Percentiles rank a stretch among this genome's conserved stretches.
Evolutionary conservation across 2,113 vertebrate species (phyloP).

Genomic region (Chaenocephalus aceratus): DNA sequence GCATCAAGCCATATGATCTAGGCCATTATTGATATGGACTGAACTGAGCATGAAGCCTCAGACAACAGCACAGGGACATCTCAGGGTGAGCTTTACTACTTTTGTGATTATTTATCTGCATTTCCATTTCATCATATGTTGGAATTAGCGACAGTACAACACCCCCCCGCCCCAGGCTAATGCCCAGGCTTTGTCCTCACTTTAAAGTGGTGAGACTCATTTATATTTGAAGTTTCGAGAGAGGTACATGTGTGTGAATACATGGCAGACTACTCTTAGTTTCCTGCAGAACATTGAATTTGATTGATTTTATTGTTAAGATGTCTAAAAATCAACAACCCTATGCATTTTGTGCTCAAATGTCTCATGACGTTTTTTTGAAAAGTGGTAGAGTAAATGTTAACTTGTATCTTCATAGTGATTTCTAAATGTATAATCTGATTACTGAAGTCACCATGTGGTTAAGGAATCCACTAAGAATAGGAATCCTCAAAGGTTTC

Average conservation of each 20-base stretch:
- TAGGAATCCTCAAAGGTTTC: slow-evolving; percentile 47
- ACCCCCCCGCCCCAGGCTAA: background rate
- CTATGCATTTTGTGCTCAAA: slow-evolving; percentile 69
- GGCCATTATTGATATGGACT: slow-evolving; percentile 47
- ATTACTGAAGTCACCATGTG: slow-evolving; percentile 62
- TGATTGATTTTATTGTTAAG: slow-evolving; percentile 38
- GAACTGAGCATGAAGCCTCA: slow-evolving; percentile 49
- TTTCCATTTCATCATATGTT: slow-evolving; percentile 17
- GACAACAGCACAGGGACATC: slow-evolving; percentile 63
- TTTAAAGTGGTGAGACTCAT: background rate
- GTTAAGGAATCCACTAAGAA: slow-evolving; percentile 10
- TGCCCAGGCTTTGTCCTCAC: background rate
- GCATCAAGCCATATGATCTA: slow-evolving; percentile 54
- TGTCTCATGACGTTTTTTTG: slow-evolving; percentile 48
- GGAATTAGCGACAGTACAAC: background rate
- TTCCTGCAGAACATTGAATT: slow-evolving; percentile 36
- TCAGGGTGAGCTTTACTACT: slow-evolving; percentile 75
- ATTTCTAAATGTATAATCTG: slow-evolving; percentile 56
- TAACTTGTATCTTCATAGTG: slow-evolving; percentile 56
- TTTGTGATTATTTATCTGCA: slow-evolving; percentile 32
- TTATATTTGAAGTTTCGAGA: slow-evolving; percentile 38
- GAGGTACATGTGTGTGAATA: slow-evolving; percentile 33
- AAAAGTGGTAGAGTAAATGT: slow-evolving; percentile 46
- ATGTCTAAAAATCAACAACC: slow-evolving; percentile 56
- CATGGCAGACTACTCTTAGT: slow-evolving; percentile 45